Conservation (phyloP, 23 tunicate genomes). For the Halocynthia aurantium region DNA sequence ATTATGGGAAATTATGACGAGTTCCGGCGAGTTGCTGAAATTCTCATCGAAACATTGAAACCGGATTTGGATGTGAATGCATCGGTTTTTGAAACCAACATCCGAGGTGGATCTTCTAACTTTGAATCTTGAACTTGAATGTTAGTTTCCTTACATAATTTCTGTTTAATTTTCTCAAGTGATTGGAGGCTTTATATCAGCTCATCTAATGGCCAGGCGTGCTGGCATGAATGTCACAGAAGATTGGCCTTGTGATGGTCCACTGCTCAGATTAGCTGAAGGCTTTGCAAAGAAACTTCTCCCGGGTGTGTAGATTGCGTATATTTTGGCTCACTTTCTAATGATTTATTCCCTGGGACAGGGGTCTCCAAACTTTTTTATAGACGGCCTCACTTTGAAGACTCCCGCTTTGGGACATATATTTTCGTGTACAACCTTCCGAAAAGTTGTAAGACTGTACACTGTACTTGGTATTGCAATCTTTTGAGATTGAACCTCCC, state of each 20-base stretch:
- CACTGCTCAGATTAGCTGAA: conserved; percentile 60
- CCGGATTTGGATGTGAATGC: conserved; percentile 58
- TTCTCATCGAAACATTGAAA: conserved; percentile 31
- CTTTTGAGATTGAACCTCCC: too few species aligned
- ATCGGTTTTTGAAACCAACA: conserved; percentile 94
- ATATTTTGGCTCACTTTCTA: neutral
- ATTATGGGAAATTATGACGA: conserved; percentile 55
- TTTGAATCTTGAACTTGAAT: neutral
- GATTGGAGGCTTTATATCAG: conserved; percentile 83
- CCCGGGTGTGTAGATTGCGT: conserved; percentile 63
- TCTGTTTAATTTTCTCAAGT: conserved; percentile 19
- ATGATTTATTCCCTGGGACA: too few species aligned
- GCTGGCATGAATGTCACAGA: conserved; percentile 46
- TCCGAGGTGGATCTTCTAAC: conserved; percentile 34
- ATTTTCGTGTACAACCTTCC: too few species aligned
- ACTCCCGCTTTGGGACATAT: too few species aligned
- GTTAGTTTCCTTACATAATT: neutral
- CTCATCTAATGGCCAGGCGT: conserved; percentile 57
- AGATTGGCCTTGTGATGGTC: conserved; percentile 91
- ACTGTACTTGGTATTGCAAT: too few species aligned
- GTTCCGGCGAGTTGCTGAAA: conserved; percentile 48
- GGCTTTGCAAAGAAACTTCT: conserved; percentile 44
- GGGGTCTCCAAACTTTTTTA: too few species aligned
- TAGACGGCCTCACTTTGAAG: too few species aligned
- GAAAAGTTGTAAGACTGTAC: too few species aligned